phyloP scores from a whole-genome alignment of 2,797 vertebrate genomes.

The Diplodus puntazzo region DNA sequence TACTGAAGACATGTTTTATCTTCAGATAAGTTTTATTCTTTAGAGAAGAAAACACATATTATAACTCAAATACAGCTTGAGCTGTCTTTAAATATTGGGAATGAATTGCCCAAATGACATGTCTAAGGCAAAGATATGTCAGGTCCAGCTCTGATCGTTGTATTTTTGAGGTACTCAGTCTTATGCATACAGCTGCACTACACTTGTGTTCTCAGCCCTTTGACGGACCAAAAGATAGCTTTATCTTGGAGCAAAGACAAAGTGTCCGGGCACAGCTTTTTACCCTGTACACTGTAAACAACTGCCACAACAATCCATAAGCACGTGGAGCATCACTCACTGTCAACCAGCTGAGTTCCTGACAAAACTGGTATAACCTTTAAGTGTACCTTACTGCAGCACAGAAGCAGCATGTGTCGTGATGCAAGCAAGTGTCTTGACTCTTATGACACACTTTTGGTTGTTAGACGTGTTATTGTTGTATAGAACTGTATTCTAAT shows the following conservation, averaged over 20 bases:
- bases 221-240: conserved; percentile 16
- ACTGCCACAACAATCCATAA: conserved; percentile 28
- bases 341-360: conserved; percentile 28
- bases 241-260: conserved; percentile 25
- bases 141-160: neutral
- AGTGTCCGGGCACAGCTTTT: neutral
- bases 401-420: neutral
- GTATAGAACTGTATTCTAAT: neutral
- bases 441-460: neutral
- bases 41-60: neutral
- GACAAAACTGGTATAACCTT: conserved; percentile 31
- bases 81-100: conserved; percentile 1
- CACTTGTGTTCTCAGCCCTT: conserved; percentile 16
- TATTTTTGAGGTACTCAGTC: neutral
- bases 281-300: conserved; percentile 38
- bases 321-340: conserved; percentile 29
- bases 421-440: neutral
- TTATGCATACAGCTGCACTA: conserved; percentile 3
- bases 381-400: conserved; percentile 11
- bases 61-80: neutral
- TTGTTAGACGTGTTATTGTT: neutral
- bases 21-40: neutral
- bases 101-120: neutral
- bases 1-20: neutral
- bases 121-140: neutral